These are phyloP conservation scores for Hafferia zeledoni DNA, from an alignment of 2,797 vertebrate genomes.

Conservation along the genomic window DNA sequence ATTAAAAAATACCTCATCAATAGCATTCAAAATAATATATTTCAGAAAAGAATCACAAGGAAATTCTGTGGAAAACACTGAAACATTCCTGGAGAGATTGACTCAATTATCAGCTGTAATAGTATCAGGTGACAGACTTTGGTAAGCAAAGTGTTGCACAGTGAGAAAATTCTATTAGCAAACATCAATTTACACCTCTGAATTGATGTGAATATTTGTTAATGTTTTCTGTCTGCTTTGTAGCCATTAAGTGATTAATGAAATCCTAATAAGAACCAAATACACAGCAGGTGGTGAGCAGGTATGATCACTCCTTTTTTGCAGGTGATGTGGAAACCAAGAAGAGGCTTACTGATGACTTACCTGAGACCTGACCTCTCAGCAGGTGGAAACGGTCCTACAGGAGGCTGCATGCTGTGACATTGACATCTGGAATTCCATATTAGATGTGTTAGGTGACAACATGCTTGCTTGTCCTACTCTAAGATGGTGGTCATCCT, in stretches of 20 bases:
- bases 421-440: background rate
- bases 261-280: conserved; percentile 25
- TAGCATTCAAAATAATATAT: background rate
- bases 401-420: background rate
- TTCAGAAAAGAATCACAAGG: background rate
- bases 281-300: background rate
- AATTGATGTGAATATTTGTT: conserved; percentile 42
- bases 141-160: background rate
- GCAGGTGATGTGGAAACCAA: background rate
- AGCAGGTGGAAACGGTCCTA: background rate
- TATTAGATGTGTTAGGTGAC: background rate
- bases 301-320: background rate
- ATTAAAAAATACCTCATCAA: background rate
- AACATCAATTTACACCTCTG: conserved; percentile 56
- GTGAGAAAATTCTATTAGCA: conserved; percentile 43
- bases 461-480: background rate
- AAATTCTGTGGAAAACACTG: background rate
- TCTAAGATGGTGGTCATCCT: too few species aligned
- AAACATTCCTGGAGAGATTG: background rate
- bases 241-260: conserved; percentile 57
- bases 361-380: background rate
- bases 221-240: conserved; percentile 9
- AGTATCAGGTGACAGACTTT: conserved; percentile 15
- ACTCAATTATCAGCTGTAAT: conserved; percentile 51
- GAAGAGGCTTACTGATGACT: background rate